phyloP scores from a whole-genome alignment of 2,888 invertebrate genomes.

The Bellardia bayeri region DNA sequence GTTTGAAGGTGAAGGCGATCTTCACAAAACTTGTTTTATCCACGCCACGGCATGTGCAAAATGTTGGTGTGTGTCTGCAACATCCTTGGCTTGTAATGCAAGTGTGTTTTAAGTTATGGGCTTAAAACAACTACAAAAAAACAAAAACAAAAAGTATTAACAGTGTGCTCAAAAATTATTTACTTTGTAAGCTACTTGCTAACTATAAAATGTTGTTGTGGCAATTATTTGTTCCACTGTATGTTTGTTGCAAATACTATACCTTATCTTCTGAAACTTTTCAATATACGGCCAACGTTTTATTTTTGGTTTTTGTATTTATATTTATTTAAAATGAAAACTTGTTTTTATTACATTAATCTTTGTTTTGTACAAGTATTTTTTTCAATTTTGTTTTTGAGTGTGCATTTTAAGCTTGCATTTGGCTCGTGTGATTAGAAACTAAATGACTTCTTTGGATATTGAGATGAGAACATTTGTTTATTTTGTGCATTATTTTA shows the following conservation, averaged over 20 bases:
- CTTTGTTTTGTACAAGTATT: neutral
- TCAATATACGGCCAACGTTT: constrained; percentile 44
- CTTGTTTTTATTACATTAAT: constrained; percentile 43
- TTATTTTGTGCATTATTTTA: no score
- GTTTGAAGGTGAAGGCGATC: constrained; percentile 72
- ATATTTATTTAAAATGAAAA: constrained; percentile 23
- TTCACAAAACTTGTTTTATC: constrained; percentile 64
- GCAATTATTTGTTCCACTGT: neutral
- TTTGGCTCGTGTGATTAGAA: neutral
- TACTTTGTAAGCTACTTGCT: neutral
- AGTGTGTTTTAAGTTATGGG: constrained; percentile 48
- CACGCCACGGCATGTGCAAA: constrained; percentile 32
- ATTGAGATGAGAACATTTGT: neutral
- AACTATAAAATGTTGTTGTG: neutral
- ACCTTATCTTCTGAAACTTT: constrained; percentile 16
- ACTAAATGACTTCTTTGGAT: neutral
- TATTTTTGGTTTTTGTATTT: constrained; percentile 6
- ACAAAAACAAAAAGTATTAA: neutral
- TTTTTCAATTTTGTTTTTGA: neutral
- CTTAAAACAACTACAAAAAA: neutral
- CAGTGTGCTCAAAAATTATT: neutral
- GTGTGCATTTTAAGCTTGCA: neutral
- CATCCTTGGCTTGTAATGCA: constrained; percentile 69
- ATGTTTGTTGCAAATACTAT: neutral
- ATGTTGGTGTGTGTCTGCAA: constrained; percentile 30